Percentiles rank a stretch among this genome's conserved stretches.
Conservation (phyloP, 2,888 invertebrate genomes). For the Megalurothrips usitatus region DNA sequence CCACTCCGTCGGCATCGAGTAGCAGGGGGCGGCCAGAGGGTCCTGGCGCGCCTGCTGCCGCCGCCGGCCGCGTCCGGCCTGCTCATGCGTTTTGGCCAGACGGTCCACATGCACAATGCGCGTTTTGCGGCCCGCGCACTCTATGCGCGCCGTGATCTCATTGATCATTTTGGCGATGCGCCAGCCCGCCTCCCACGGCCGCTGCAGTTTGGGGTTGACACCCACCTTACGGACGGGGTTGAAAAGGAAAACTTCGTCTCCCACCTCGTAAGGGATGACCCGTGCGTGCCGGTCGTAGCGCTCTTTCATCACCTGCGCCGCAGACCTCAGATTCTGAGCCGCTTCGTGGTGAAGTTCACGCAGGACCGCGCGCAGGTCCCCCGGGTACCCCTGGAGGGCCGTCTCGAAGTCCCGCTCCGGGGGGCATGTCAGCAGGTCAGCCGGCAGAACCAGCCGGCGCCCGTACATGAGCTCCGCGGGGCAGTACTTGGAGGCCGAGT, state of each 20-base stretch:
- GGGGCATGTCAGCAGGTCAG: background rate
- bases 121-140: background rate
- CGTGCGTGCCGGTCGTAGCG: background rate
- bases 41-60: background rate
- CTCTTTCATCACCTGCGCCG: background rate
- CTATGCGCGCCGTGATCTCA: background rate
- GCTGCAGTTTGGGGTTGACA: background rate
- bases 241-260: background rate
- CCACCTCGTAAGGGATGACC: background rate
- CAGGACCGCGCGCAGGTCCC: background rate
- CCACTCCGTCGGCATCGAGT: background rate
- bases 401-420: background rate
- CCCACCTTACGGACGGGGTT: background rate
- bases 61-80: background rate
- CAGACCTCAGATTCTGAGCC: background rate
- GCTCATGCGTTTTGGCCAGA: background rate
- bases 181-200: background rate
- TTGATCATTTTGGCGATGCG: background rate
- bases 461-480: slow-evolving; percentile 8
- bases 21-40: background rate
- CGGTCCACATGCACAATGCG: background rate
- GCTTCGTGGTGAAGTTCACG: background rate
- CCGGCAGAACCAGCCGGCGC: background rate
- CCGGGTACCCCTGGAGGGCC: background rate
- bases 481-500: background rate